These are phyloP conservation scores for Eupeodes corollae DNA, from an alignment of 1,140 invertebrate species.

Conservation along the genomic window DNA sequence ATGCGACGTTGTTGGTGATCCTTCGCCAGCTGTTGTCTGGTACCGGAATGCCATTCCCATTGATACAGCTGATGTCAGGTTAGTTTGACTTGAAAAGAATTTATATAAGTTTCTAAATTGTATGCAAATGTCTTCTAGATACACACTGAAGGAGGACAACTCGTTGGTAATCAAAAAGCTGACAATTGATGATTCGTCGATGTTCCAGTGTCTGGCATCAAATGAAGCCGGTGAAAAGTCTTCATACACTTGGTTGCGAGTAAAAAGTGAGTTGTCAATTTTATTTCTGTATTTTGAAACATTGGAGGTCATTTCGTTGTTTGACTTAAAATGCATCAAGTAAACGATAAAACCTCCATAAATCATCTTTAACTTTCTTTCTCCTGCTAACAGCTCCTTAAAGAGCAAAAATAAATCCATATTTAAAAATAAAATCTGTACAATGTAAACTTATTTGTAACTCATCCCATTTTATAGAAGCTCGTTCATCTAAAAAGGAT, in stretches of 20 bases:
- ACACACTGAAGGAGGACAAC: constrained; percentile 62
- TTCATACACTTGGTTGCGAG: constrained; percentile 82
- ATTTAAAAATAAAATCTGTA: neutral
- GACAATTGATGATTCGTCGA: constrained; percentile 76
- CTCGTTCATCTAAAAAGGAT: neutral
- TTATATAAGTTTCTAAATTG: neutral
- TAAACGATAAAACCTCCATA: no score
- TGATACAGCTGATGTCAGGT: constrained; percentile 35
- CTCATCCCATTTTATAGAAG: no score
- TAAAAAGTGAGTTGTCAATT: constrained; percentile 79
- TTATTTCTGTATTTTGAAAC: neutral
- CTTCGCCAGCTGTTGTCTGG: constrained; percentile 67
- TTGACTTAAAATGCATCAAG: no score
- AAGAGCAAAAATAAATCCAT: neutral
- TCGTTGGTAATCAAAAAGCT: constrained; percentile 73
- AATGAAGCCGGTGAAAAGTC: constrained; percentile 84
- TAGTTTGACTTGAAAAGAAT: constrained; percentile 17
- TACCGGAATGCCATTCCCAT: constrained; percentile 55
- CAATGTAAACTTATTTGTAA: neutral
- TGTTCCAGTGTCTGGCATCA: constrained; percentile 88
- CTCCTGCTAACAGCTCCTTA: no score
- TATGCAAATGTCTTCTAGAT: constrained; percentile 24
- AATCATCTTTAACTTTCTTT: no score
- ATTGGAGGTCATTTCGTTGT: no score
- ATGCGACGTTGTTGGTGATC: constrained; percentile 67